These are phyloP conservation scores for Lagopus muta DNA, from an alignment of 2,113 vertebrate genomes.

Conservation along the genomic window DNA sequence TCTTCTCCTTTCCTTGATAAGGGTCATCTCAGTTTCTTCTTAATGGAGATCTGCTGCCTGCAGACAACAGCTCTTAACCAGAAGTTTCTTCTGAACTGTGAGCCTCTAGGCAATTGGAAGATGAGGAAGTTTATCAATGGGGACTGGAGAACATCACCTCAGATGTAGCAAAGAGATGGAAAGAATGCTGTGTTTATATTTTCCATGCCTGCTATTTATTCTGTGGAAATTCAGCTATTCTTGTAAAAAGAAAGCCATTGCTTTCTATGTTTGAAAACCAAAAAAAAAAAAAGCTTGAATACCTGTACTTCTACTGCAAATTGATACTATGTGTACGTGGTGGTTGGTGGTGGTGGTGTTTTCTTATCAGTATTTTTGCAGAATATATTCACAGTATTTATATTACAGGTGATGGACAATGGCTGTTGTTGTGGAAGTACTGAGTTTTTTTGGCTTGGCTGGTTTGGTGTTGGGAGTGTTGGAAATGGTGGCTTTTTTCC, in stretches of 20 bases:
- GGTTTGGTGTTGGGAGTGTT: neutral
- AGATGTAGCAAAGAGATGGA: neutral
- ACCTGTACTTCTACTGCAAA: neutral
- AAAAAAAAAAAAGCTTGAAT: neutral
- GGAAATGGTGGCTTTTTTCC: neutral
- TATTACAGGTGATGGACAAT: neutral
- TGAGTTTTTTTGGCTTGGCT: neutral
- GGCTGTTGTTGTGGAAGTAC: neutral
- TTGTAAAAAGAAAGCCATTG: neutral
- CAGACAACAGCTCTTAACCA: neutral
- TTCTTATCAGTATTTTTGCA: neutral
- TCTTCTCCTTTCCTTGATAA: neutral
- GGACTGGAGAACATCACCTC: neutral
- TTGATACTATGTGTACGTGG: neutral
- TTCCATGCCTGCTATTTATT: neutral
- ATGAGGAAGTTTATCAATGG: neutral
- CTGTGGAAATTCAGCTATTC: neutral
- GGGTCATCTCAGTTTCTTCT: neutral
- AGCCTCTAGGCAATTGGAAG: neutral
- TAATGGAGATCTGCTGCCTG: neutral
- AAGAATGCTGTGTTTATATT: neutral
- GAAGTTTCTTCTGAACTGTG: neutral
- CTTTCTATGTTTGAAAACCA: neutral
- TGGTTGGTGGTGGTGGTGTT: neutral
- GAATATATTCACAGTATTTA: neutral